Conservation (phyloP, 2,797 vertebrate species). For the Bovichtus diacanthus region DNA sequence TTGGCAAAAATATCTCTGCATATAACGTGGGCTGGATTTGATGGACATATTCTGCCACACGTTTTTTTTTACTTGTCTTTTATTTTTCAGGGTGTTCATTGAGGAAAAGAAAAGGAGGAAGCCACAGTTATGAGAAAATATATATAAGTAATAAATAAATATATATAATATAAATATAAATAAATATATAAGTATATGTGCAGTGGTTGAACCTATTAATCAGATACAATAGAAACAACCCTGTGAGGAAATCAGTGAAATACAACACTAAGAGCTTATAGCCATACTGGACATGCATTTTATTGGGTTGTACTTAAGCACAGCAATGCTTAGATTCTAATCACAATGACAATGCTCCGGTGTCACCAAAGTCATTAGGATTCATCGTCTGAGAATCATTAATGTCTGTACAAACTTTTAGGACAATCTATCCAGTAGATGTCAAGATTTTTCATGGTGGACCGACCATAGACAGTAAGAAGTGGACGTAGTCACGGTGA, state of each 20-base stretch:
- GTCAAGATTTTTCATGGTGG: too few relatives aligned
- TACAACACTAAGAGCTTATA: neutral
- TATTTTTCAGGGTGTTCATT: neutral
- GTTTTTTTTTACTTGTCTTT: neutral
- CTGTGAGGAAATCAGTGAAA: neutral
- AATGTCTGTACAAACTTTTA: too few relatives aligned
- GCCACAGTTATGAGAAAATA: neutral
- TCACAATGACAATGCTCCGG: too few relatives aligned
- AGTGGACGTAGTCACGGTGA: too few relatives aligned
- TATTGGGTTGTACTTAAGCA: too few relatives aligned
- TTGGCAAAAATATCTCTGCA: constrained; percentile 15
- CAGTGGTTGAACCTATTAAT: neutral
- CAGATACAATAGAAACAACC: neutral
- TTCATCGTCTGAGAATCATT: too few relatives aligned
- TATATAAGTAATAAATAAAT: too few relatives aligned
- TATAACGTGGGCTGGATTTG: neutral
- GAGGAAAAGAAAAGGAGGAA: neutral
- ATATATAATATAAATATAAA: too few relatives aligned
- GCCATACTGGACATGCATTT: neutral
- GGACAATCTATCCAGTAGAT: neutral
- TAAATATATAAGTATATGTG: neutral
- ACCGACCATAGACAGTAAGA: too few relatives aligned
- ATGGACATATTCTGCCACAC: neutral
- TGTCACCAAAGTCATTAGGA: too few relatives aligned
- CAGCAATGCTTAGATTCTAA: neutral